Evolutionary conservation across 2,888 invertebrate genomes (phyloP).

Genomic region (Eupithecia subumbrata): DNA sequence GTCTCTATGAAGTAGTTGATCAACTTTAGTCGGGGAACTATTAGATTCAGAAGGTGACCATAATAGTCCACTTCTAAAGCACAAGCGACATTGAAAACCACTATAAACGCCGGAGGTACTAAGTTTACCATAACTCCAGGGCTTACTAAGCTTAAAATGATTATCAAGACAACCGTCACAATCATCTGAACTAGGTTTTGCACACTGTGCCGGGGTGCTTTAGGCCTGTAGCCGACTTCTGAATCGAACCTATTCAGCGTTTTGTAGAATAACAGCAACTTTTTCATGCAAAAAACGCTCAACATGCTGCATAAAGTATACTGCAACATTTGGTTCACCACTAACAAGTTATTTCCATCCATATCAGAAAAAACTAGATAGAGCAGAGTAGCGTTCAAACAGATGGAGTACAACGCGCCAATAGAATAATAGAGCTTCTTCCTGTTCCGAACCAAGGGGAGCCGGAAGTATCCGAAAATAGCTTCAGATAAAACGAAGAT

Average conservation of each 20-base stretch:
- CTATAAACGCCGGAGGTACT: neutral
- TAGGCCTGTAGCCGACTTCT: slow-evolving; percentile 58
- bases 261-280: slow-evolving; percentile 53
- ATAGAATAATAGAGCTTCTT: slow-evolving; percentile 43
- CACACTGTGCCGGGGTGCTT: slow-evolving; percentile 49
- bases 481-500: slow-evolving; percentile 52
- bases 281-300: slow-evolving; percentile 51
- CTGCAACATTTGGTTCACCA: slow-evolving; percentile 35
- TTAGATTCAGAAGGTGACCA: slow-evolving; percentile 62
- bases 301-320: slow-evolving; percentile 48
- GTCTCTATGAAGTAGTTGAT: slow-evolving; percentile 62
- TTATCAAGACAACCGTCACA: slow-evolving; percentile 42
- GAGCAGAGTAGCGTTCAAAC: slow-evolving; percentile 32
- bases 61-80: slow-evolving; percentile 59
- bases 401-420: slow-evolving; percentile 44
- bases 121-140: neutral
- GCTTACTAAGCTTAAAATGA: neutral
- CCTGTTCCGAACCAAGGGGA: slow-evolving; percentile 49
- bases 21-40: slow-evolving; percentile 57
- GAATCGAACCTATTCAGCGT: slow-evolving; percentile 59
- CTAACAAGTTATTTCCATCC: neutral
- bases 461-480: slow-evolving; percentile 54
- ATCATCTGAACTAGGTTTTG: slow-evolving; percentile 49
- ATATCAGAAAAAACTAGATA: neutral
- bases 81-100: slow-evolving; percentile 43